Evolutionary conservation across 2,888 invertebrate genomes (phyloP), one percentile per base, ranked within the genome.

Genomic region (Pheosia tremula): DNA sequence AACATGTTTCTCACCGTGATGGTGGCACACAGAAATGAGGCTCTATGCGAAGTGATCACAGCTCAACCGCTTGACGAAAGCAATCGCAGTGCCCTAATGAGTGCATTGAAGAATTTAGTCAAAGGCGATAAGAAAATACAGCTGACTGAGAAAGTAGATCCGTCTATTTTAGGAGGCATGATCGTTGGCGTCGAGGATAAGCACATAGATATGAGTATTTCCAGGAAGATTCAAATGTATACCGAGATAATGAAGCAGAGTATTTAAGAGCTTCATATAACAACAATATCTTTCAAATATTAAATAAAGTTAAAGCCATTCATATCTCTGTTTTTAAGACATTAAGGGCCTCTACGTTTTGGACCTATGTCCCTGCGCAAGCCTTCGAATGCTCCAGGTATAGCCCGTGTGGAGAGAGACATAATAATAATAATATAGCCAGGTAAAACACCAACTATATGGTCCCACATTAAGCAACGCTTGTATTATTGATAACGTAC

Each of bases 181-280:
- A 82, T 91, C 37, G 85, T 92, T 0, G 90, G 90, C 8, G 73
- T 92, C 39, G 91, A 91, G 71, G 89, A 91, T 59, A 90, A 89
- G 68, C 88, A 89, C 58, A 85, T 92, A 39, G 91, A 91, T 67
- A 79, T 92, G 82, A 90, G 89, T 62, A 88, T 91, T 59, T 74
- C 82, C 0, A 84, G 78, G 50, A 90, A 86, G 75, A 77, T 91
- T 36, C 82, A 85, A 72, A 81, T 85, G 80, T 92, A 91, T 63
- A 86, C 88, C 2, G 86, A 88, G 58, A 75, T 90, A 63, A 64
- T 91, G 61, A 83, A 87, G 68, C 84, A 84, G 64, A 65, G 84
- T 36, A 57, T 87, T 53, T 88, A 75, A 75, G 52, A 11, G 11
- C n/a, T n/a, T 0, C 4, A 2, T n/a, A 41, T 41, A 7, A 41